Conservation (phyloP, 2,888 invertebrate species). For the Physocephala rufipes region DNA sequence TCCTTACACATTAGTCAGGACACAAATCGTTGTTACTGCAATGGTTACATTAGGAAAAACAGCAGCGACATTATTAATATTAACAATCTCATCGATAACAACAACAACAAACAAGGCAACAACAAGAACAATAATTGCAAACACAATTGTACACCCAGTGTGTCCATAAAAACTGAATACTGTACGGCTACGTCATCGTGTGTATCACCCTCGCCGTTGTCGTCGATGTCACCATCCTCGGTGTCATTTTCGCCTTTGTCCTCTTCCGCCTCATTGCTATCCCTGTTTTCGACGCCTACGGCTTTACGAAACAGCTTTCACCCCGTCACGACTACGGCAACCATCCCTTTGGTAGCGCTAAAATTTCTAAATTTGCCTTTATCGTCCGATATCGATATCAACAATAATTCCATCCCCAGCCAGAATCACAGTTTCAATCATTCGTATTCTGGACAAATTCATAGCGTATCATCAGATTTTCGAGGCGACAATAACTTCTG, state of each 20-base stretch:
- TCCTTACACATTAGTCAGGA: conserved; percentile 38
- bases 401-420: conserved; percentile 55
- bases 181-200: conserved; percentile 23
- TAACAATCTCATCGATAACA: neutral
- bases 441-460: neutral
- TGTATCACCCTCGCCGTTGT: neutral
- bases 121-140: neutral
- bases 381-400: conserved; percentile 50
- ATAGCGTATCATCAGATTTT: neutral
- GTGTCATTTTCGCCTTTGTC: conserved; percentile 15
- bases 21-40: conserved; percentile 38
- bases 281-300: too few relatives aligned
- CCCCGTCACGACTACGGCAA: neutral
- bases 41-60: conserved; percentile 1
- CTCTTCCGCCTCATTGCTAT: neutral
- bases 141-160: neutral
- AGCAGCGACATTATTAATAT: conserved; percentile 24
- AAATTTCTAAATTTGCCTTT: conserved; percentile 13
- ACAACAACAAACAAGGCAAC: neutral
- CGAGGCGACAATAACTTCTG: neutral
- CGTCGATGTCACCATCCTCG: neutral
- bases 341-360: neutral
- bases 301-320: too few relatives aligned
- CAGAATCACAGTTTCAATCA: conserved; percentile 49
- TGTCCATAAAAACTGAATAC: conserved; percentile 53